Base-by-base conservation (phyloP, 1,140 invertebrate species). In the Caenorhabditis tropicalis region DNA sequence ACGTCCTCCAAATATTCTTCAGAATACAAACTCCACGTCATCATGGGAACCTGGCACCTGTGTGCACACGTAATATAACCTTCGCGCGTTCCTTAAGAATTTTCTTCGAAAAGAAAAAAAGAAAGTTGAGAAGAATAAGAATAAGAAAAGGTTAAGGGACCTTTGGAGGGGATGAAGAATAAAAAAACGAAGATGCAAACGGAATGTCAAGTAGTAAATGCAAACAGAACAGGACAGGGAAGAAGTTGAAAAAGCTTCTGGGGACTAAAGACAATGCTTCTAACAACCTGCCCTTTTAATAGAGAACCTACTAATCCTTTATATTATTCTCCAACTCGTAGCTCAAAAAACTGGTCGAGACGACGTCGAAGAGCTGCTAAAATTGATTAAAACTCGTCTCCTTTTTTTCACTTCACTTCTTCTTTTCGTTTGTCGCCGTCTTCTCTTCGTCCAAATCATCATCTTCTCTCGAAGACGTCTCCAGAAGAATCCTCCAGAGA, bases 341-440 rank as follows among this genome's bases (percentile, higher is more conserved):
- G n/a, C n/a, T n/a, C n/a, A n/a, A n/a, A n/a, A n/a, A n/a, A n/a
- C n/a, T n/a, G n/a, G n/a, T n/a, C n/a, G n/a, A n/a, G 12, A 43
- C 5, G 12, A 12, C 5, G 12, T n/a, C 16, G 48, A 16, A 51
- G n/a, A 51, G 48, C 48, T 19, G 48, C 58, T 33, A 36, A 65
- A 65, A 65, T 36, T 65, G 58, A 65, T 65, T 65, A 65, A 65
- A 65, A 65, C 10, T 65, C 58, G 58, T 65, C 29, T 65, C n/a
- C 33, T 65, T 65, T 36, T 33, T 65, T n/a, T 36, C 58, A 65
- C 53, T 58, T 58, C 53, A 58, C 53, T 58, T 58, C 24, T 58
- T 58, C 15, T 43, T 12, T n/a, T n/a, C n/a, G n/a, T n/a, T n/a
- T n/a, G n/a, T n/a, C n/a, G n/a, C n/a, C n/a, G n/a, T 43, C 39